Percentiles rank a stretch among this genome's conserved stretches.
These are phyloP conservation scores for Anastrepha ludens DNA, from an alignment of 1,140 invertebrate species.

Conservation along the genomic window DNA sequence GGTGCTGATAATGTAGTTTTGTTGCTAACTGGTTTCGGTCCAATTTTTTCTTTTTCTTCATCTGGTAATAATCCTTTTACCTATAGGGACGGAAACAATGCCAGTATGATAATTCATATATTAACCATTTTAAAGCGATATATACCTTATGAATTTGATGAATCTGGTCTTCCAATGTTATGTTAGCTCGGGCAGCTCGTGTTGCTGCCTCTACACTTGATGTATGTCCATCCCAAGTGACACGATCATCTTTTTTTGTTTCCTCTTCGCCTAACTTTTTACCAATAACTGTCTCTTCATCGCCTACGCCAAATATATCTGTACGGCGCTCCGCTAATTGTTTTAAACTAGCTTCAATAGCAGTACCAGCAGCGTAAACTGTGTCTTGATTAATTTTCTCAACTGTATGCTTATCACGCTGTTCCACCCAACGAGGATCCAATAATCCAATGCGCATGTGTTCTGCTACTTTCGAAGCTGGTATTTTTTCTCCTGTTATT, in stretches of 20 bases:
- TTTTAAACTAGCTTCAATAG: constrained; percentile 96
- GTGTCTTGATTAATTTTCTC: constrained; percentile 77
- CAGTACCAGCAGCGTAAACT: constrained; percentile 87
- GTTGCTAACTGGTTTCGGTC: constrained; percentile 83
- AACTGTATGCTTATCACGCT: constrained; percentile 89
- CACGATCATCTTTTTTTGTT: constrained; percentile 89
- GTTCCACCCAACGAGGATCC: constrained; percentile 98
- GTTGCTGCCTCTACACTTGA: constrained; percentile 94
- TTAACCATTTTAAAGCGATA: neutral
- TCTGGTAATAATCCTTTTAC: constrained; percentile 94
- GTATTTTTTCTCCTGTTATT: constrained; percentile 97
- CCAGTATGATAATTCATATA: neutral
- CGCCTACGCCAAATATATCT: constrained; percentile 99
- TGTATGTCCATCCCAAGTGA: constrained; percentile 99
- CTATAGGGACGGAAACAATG: constrained; percentile 57
- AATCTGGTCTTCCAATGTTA: constrained; percentile 97
- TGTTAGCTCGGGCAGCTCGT: constrained; percentile 93
- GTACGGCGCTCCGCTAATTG: constrained; percentile 98
- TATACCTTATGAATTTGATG: constrained; percentile 93
- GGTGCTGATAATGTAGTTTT: constrained; percentile 67
- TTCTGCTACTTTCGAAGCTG: constrained; percentile 96
- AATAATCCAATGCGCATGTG: constrained; percentile 98
- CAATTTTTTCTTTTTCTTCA: constrained; percentile 95
- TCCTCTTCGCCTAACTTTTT: constrained; percentile 99
- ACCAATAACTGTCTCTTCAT: constrained; percentile 99